Base-by-base conservation (phyloP, 2,113 vertebrate species). In the Motacilla tschutschensis region DNA sequence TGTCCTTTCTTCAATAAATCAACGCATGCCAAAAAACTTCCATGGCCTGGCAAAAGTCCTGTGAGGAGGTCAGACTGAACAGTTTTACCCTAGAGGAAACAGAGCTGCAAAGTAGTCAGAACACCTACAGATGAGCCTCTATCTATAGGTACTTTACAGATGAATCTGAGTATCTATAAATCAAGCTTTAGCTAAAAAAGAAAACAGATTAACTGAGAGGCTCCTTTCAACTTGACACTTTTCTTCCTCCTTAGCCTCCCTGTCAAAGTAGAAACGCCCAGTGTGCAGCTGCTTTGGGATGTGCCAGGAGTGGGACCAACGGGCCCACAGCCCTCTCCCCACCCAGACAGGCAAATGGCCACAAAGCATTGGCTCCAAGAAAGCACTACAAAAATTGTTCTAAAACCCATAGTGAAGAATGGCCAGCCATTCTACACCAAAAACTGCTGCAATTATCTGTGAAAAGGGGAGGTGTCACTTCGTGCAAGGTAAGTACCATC, bases 221-320 rank as follows among this genome's bases (percentile, higher is more conserved):
- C 20, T 85, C 62, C 65, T 81, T 58, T 18, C 18, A 35, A 20
- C 26, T 18, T 38, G 12, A 70, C 79, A 41, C 8, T 43, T 38
- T 63, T 59, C 26, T 13, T 36, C 17, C 17, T 62, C 8, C 8
- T 47, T 41, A 33, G n/a, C 10, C 6, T 60, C 31, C 22, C 13
- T 55, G 25, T 3, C 57, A 19, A 67, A 72, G 31, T 5, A 79
- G 57, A 60, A 79, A 36, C 0, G 3, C 17, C 8, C 29, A 24
- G 29, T 11, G 7, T 17, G 25, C 3, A 2, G 58, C 41, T 48
- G 19, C 79, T 55, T 17, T 0, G 1, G 18, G 29, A 79, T 3
- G 0, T 10, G 17, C 17, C 0, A 0, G 6, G 3, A 2, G 11
- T n/a, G n/a, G 40, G 36, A 78, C 14, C 3, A 1, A 5, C 2